Evolutionary conservation across 2,113 vertebrate genomes (phyloP).

Genomic region (Etheostoma spectabile): DNA sequence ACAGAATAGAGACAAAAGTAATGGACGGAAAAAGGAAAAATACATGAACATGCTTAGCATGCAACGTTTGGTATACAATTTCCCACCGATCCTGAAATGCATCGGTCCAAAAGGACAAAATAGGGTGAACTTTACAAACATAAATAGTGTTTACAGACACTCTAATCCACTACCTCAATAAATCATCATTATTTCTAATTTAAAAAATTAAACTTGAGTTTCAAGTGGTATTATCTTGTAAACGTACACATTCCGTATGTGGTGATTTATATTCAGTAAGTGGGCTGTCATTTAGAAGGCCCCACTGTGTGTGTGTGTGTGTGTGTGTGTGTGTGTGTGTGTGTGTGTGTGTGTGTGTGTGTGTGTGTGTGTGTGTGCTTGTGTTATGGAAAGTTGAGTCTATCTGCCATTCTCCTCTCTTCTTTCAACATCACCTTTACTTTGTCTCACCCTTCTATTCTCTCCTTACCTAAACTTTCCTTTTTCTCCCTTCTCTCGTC

Average conservation of each 20-base stretch:
- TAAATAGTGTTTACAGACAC: not conserved
- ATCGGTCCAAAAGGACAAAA: not conserved
- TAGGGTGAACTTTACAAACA: not conserved
- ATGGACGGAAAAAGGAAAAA: not conserved
- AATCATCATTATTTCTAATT: slow-evolving; percentile 9
- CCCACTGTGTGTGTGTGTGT: slow-evolving; percentile 11
- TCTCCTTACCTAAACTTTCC: too few relatives aligned
- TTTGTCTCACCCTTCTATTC: not conserved
- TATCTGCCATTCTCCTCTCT: slow-evolving; percentile 17
- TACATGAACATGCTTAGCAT: not conserved
- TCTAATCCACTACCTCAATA: not conserved
- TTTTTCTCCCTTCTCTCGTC: not conserved
- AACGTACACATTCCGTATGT: slow-evolving; percentile 13
- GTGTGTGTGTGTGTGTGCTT: not conserved
- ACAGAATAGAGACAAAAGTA: not conserved
- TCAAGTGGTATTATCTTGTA: slow-evolving; percentile 3
- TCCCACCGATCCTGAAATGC: not conserved
- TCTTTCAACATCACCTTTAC: not conserved
- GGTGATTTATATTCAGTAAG: slow-evolving; percentile 33
- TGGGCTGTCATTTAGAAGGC: slow-evolving; percentile 22
- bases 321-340: not conserved
- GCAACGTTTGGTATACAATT: not conserved
- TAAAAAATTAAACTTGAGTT: slow-evolving; percentile 13
- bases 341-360: not conserved
- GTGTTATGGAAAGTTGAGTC: not conserved